Percentiles rank a stretch among this genome's conserved stretches.
Conservation (phyloP, 2,888 invertebrate genomes). For the Drosophila mimetica region DNA sequence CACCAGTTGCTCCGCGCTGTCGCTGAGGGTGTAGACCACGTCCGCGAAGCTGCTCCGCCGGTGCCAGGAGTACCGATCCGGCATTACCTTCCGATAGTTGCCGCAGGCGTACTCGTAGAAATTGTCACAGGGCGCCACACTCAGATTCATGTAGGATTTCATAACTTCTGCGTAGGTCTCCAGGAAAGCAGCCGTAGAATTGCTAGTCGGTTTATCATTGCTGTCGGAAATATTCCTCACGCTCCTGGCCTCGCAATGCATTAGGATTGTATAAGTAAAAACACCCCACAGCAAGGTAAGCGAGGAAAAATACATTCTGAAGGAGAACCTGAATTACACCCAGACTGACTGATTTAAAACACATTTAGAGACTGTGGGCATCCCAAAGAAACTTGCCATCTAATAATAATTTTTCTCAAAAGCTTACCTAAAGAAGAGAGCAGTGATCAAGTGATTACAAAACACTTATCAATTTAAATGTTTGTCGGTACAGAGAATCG, state of each 20-base stretch:
- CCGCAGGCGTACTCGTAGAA: slow-evolving; percentile 83
- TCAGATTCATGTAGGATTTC: slow-evolving; percentile 78
- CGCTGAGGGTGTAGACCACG: slow-evolving; percentile 61
- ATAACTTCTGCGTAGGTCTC: slow-evolving; percentile 70
- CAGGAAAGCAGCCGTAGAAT: slow-evolving; percentile 39
- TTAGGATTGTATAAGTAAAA: not conserved
- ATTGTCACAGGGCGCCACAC: slow-evolving; percentile 78
- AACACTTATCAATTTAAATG: not conserved
- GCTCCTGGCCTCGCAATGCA: slow-evolving; percentile 1
- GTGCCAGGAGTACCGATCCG: slow-evolving; percentile 52
- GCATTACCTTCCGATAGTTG: slow-evolving; percentile 72
- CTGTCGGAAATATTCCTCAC: not conserved
- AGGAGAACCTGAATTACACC: not conserved
- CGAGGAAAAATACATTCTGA: not conserved
- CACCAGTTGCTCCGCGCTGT: slow-evolving; percentile 28
- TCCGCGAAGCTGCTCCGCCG: slow-evolving; percentile 78
- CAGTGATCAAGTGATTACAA: not conserved
- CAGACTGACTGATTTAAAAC: not conserved
- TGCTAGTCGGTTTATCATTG: not conserved
- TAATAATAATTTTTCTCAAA: not conserved
- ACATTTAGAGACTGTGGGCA: not conserved
- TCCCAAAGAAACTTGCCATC: not conserved
- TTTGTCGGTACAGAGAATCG: not conserved
- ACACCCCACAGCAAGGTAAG: not conserved
- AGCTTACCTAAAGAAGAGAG: not conserved